Base-by-base conservation (phyloP, 1,140 invertebrate species). In the Lucilia sericata region DNA sequence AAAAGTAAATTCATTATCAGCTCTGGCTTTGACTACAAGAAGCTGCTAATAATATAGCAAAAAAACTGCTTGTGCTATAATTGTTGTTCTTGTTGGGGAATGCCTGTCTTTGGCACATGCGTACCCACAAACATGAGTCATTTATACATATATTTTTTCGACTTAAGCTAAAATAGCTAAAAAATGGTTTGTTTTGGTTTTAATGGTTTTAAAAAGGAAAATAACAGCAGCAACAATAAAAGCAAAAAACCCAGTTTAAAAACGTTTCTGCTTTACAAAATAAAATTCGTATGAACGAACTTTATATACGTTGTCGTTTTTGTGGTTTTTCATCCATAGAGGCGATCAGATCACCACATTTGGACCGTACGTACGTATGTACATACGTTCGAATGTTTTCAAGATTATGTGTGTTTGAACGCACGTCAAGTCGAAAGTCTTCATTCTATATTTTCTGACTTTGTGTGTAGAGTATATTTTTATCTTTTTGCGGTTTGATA, bases 41-140 rank as follows among this genome's bases (percentile, higher is more conserved):
- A 55, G 51, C 51, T 13, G 51, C 51, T 17, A 42, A 42, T 42
- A 42, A 42, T 2, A 42, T 2, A 42, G 5, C 9, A 55, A 12
- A 13, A 13, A 55, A 55, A 12, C 17, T 76, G 17, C 34, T 42
- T n/a, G 30, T 75, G 74, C 19, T 47, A 13, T 10, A 12, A 21
- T 80, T 25, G 13, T 76, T 78, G 34, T 78, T 42, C 42, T 42
- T 42, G 34, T 80, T 80, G 42, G 76, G 76, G 76, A 80, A 80
- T 80, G 76, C 76, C 76, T 78, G 75, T 19, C 75, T 80, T 80
- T 80, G 76, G 76, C 36, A 49, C 76, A 80, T 80, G 76, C 76
- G 76, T 80, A 80, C 42, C 65, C 76, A 80, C 75, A 60, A 25
- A 19, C 65, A 70, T 80, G 76, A 80, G 74, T 76, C 74, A 76